Percentiles rank a stretch among this genome's conserved stretches.
phyloP scores from a whole-genome alignment of 2,888 invertebrate genomes.

The Lasiommata megera region DNA sequence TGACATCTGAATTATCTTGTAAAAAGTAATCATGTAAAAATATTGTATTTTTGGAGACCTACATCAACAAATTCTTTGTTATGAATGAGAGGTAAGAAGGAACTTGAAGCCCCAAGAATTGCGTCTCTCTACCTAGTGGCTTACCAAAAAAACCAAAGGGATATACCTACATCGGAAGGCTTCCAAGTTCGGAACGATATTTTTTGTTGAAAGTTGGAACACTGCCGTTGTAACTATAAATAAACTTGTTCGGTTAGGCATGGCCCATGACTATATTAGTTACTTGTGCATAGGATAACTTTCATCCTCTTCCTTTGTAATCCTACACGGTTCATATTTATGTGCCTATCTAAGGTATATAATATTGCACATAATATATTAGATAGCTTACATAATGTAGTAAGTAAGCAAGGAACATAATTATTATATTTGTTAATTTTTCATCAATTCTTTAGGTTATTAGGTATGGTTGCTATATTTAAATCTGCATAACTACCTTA shows the following conservation, averaged over 20 bases:
- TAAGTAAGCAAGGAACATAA: too few relatives aligned
- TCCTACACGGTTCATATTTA: too few relatives aligned
- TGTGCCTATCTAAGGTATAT: too few relatives aligned
- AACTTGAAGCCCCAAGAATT: slow-evolving; percentile 37
- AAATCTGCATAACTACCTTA: too few relatives aligned
- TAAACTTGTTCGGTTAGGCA: slow-evolving; percentile 58
- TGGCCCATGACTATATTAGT: slow-evolving; percentile 39
- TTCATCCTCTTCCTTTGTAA: slow-evolving; percentile 41
- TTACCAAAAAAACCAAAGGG: slow-evolving; percentile 29
- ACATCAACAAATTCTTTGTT: slow-evolving; percentile 57
- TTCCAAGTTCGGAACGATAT: slow-evolving; percentile 66
- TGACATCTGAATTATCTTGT: too few relatives aligned
- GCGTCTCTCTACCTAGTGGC: slow-evolving; percentile 43
- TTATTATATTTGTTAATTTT: too few relatives aligned
- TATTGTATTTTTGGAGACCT: slow-evolving; percentile 51
- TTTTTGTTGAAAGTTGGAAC: slow-evolving; percentile 44
- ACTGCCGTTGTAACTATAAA: slow-evolving; percentile 58
- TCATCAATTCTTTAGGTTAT: too few relatives aligned
- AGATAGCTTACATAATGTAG: too few relatives aligned
- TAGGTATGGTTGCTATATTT: too few relatives aligned
- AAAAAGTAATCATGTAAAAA: background rate
- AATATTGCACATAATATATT: too few relatives aligned
- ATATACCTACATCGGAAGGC: slow-evolving; percentile 49
- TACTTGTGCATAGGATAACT: slow-evolving; percentile 32
- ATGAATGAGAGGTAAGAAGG: slow-evolving; percentile 19